These are phyloP conservation scores for Tragelaphus strepsiceros DNA, from an alignment of 2,113 vertebrate species.

Conservation along the genomic window DNA sequence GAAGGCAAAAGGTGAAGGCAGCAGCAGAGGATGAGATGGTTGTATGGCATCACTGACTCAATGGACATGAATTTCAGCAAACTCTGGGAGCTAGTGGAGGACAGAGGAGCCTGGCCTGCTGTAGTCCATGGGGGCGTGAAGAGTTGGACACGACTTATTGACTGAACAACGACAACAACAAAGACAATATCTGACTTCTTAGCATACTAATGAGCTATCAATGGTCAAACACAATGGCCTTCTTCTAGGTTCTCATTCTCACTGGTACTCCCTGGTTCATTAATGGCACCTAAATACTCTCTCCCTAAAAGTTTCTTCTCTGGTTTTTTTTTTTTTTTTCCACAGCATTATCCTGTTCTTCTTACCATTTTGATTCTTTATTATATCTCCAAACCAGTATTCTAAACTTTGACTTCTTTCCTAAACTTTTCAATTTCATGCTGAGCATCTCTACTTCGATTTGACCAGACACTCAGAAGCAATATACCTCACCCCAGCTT, in stretches of 20 bases:
- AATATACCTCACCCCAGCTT: neutral
- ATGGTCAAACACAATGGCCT: neutral
- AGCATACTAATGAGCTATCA: neutral
- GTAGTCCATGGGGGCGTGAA: neutral
- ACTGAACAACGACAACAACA: neutral
- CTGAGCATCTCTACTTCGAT: neutral
- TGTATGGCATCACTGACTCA: neutral
- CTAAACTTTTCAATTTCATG: neutral
- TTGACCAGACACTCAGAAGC: neutral
- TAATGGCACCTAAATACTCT: neutral
- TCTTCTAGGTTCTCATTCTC: neutral
- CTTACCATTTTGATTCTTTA: neutral
- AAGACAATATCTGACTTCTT: neutral
- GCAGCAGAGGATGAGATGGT: neutral
- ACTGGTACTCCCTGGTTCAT: neutral
- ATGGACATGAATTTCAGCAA: neutral
- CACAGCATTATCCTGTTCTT: neutral
- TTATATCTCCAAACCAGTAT: neutral
- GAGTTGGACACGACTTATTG: neutral
- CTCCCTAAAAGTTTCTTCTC: neutral
- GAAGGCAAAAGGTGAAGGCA: neutral
- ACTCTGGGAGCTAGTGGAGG: neutral
- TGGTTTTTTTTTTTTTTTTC: neutral
- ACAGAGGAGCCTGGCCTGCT: neutral
- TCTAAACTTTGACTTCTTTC: neutral